Conservation (phyloP, 2,888 invertebrate species). For the Netelia melanura region DNA sequence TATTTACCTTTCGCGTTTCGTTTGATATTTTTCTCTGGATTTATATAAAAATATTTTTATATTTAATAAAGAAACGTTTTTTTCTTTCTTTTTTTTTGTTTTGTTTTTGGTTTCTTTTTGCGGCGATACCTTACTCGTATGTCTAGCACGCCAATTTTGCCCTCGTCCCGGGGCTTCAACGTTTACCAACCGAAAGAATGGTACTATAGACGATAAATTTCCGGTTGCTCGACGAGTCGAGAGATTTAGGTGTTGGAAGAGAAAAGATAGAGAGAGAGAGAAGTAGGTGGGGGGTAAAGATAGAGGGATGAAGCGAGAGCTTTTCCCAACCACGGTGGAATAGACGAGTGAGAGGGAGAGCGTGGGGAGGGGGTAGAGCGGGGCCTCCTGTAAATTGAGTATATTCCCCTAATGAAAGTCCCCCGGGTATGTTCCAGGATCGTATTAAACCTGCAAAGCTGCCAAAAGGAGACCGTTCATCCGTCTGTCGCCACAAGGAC, state of each 20-base stretch:
- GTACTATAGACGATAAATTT: slow-evolving; percentile 79
- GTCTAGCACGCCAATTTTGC: slow-evolving; percentile 74
- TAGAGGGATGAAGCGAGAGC: slow-evolving; percentile 70
- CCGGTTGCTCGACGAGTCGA: slow-evolving; percentile 78
- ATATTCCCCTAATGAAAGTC: slow-evolving; percentile 84
- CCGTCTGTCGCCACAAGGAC: slow-evolving; percentile 54
- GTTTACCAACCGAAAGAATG: slow-evolving; percentile 72
- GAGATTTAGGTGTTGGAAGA: slow-evolving; percentile 78
- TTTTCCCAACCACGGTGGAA: neutral
- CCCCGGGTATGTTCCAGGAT: slow-evolving; percentile 81
- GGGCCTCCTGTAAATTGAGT: slow-evolving; percentile 82
- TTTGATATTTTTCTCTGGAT: neutral
- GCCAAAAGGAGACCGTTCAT: slow-evolving; percentile 75
- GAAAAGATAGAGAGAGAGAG: slow-evolving; percentile 46
- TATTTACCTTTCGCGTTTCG: no score
- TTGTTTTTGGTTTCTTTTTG: neutral
- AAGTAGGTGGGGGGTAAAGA: slow-evolving; percentile 37
- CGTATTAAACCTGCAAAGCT: slow-evolving; percentile 82
- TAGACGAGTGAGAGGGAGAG: neutral
- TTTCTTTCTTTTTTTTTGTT: neutral
- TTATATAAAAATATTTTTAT: neutral
- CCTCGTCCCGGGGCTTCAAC: slow-evolving; percentile 66
- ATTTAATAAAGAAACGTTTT: neutral
- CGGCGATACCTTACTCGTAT: neutral
- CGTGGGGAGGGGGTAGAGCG: slow-evolving; percentile 34